Evolutionary conservation across 2,888 invertebrate species (phyloP).

Genomic region (Polylopha cassiicola): DNA sequence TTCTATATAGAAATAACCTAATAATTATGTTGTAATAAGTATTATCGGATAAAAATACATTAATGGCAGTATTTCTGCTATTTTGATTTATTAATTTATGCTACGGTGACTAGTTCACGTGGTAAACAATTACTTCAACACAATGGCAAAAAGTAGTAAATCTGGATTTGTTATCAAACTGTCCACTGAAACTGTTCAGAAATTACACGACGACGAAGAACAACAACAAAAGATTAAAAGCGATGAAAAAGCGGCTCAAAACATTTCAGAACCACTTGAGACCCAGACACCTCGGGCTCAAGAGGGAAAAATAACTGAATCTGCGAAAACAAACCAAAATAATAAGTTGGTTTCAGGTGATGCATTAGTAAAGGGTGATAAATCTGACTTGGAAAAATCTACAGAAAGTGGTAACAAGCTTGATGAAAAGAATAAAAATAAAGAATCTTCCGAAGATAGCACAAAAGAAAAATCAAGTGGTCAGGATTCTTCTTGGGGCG

Average conservation of each 20-base stretch:
- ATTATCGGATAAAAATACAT: no score
- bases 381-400: background rate
- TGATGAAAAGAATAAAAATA: background rate
- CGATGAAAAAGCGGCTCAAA: conserved; percentile 14
- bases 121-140: background rate
- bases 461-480: conserved; percentile 16
- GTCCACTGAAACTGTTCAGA: conserved; percentile 65
- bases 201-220: conserved; percentile 60
- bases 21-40: no score
- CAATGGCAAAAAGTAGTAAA: conserved; percentile 39
- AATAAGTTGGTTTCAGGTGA: no score
- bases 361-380: background rate
- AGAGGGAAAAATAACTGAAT: background rate
- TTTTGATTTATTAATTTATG: no score
- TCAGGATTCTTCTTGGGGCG: conserved; percentile 44
- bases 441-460: background rate
- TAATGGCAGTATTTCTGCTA: no score
- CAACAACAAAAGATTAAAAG: conserved; percentile 34
- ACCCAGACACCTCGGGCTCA: background rate
- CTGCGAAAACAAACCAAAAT: background rate
- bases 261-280: conserved; percentile 1
- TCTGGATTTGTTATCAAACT: conserved; percentile 70
- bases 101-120: no score
- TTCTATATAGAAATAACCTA: no score
- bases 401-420: conserved; percentile 5